Percentiles rank a stretch among this genome's conserved stretches.
Conservation (phyloP, 2,797 vertebrate genomes). For the Xiphophorus birchmanni region DNA sequence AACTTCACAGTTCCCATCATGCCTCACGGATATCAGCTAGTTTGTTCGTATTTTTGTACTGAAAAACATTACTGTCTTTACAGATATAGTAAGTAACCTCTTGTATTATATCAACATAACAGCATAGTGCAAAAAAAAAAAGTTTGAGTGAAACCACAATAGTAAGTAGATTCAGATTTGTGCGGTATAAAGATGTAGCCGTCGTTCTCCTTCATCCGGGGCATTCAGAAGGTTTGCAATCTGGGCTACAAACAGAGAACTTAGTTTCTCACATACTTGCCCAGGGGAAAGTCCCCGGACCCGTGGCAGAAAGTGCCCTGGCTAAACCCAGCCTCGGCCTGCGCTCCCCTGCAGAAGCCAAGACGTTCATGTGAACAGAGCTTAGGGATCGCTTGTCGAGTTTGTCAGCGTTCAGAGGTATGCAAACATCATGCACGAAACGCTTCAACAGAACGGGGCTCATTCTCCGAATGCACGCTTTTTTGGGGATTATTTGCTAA, state of each 20-base stretch:
- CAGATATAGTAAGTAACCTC: background rate
- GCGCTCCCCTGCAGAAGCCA: accelerated
- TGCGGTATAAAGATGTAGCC: accelerated
- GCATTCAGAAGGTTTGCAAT: constrained; percentile 76
- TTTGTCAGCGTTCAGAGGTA: constrained; percentile 65
- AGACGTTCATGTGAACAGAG: constrained; percentile 61
- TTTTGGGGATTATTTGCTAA: background rate
- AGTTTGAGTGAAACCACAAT: background rate
- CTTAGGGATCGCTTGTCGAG: constrained; percentile 25
- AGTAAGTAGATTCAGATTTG: accelerated
- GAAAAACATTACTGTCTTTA: background rate
- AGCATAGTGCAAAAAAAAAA: accelerated
- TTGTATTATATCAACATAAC: background rate
- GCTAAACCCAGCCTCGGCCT: background rate
- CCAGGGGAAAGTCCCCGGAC: constrained; percentile 83
- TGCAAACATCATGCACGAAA: constrained; percentile 46
- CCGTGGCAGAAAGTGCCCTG: constrained; percentile 69
- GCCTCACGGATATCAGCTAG: background rate
- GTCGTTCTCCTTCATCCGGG: accelerated
- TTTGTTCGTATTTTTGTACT: background rate
- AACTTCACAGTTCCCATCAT: constrained; percentile 53
- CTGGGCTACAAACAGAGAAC: constrained; percentile 73
- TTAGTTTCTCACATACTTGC: background rate
- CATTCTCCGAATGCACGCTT: constrained; percentile 73
- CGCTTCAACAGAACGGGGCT: constrained; percentile 76